Conservation (phyloP, 2,797 vertebrate genomes). For the Mico argentatus region DNA sequence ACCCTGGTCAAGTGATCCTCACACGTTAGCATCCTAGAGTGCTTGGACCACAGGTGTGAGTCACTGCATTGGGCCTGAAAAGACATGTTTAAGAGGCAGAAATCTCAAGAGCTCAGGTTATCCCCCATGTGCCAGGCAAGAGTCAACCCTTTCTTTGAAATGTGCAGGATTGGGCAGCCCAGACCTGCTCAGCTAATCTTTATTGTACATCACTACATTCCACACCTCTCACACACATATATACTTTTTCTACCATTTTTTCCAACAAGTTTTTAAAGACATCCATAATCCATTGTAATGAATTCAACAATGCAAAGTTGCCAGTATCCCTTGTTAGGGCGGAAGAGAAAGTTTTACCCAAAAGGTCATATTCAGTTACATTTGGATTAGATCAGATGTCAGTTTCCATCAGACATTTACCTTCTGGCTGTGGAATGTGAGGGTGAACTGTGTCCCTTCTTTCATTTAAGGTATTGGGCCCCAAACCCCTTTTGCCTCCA, state of each 20-base stretch:
- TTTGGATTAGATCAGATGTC: conserved; percentile 43
- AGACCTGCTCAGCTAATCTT: neutral
- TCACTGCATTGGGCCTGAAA: neutral
- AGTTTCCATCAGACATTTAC: neutral
- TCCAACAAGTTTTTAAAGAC: conserved; percentile 1
- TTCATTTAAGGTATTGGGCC: neutral
- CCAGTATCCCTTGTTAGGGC: neutral
- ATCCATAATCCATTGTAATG: neutral
- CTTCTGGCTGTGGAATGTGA: neutral
- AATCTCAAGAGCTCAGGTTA: neutral
- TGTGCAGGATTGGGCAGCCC: neutral
- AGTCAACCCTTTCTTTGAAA: neutral
- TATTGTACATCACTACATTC: neutral
- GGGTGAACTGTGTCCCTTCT: neutral
- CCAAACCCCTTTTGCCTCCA: neutral
- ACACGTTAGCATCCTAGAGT: neutral
- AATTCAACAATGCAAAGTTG: neutral
- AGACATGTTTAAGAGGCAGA: neutral
- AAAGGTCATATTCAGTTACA: conserved; percentile 29
- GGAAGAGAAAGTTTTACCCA: neutral
- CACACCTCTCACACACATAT: neutral
- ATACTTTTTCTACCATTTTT: neutral
- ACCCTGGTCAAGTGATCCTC: neutral
- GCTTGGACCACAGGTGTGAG: neutral
- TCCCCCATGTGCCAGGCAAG: neutral